Evolutionary conservation across 2,888 invertebrate species (phyloP).

Genomic region (Gnatocerus cornutus): DNA sequence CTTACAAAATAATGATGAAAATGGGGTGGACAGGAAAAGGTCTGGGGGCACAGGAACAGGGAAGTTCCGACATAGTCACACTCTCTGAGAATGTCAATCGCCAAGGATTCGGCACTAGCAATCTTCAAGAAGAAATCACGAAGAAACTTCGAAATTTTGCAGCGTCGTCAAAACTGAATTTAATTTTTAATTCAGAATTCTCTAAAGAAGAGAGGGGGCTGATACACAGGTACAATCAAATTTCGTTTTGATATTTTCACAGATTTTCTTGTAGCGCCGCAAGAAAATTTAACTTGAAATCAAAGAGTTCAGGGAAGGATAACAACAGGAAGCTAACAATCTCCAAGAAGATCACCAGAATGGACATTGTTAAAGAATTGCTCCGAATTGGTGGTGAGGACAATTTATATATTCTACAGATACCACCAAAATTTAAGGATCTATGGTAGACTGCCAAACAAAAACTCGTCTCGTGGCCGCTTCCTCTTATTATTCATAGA

Average conservation of each 20-base stretch:
- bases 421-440: constrained; percentile 35
- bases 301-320: constrained; percentile 30
- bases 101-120: constrained; percentile 16
- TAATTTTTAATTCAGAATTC: constrained; percentile 38
- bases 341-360: constrained; percentile 15
- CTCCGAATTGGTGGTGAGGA: constrained; percentile 34
- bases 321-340: constrained; percentile 22
- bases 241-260: background rate
- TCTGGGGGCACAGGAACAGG: constrained; percentile 41
- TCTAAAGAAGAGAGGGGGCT: constrained; percentile 38
- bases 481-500: no score
- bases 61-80: constrained; percentile 25
- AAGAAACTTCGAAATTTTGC: constrained; percentile 21
- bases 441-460: no score
- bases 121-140: constrained; percentile 19
- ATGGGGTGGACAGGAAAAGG: constrained; percentile 45
- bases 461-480: no score
- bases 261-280: constrained; percentile 17
- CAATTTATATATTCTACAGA: constrained; percentile 25
- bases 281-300: constrained; percentile 30
- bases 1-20: constrained; percentile 37
- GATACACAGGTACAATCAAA: constrained; percentile 25
- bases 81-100: constrained; percentile 31
- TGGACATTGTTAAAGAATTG: constrained; percentile 24
- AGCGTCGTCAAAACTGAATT: constrained; percentile 12